Base-by-base conservation (phyloP, 2,113 vertebrate species). In the Coptodon bakossiorum region DNA sequence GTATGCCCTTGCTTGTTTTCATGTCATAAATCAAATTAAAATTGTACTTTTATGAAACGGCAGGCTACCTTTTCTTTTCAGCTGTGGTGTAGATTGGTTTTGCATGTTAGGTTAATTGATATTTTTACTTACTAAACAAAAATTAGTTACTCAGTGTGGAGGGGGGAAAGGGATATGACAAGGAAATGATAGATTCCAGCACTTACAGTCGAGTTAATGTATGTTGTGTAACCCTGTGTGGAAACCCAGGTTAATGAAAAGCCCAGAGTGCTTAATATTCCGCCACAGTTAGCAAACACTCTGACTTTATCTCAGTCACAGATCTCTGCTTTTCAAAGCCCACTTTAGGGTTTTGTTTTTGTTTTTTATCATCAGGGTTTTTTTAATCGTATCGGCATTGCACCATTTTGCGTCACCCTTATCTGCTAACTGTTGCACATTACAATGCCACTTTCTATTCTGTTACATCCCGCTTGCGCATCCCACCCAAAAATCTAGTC, bases 201-300 rank as follows among this genome's bases (percentile, higher is more conserved):
- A 17, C 61, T 83, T 12, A 1, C 80, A 79, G 90, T 71, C 52
- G 11, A 79, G 36, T 80, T 91, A 82, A 87, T 85, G 81, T 80
- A 31, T 84, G 71, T 88, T 59, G 24, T 76, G 85, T 31, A 84
- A 38, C 45, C 31, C 19, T 76, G 81, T 36, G 48, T 73, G 57
- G 83, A 86, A 89, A 91, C 84, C 36, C 19, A 1, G 71, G 94
- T 95, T 95, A 95, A 95, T 94, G 80, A 95, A 88, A 95, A 94
- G 82, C 95, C 90, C 79, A 89, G 91, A 88, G 11, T 86, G 90
- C 90, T 94, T 93, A 89, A 91, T 94, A 90, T 94, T 94, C 90
- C 27, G 43, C 34, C 71, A 68, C 61, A 81, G 84, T 87, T 16
- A 89, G 56, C 85, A 83, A 79, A 57, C 80, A 86, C 57, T 76